Conservation (phyloP, 2,113 vertebrate species). For the Porphyrio hochstetteri region DNA sequence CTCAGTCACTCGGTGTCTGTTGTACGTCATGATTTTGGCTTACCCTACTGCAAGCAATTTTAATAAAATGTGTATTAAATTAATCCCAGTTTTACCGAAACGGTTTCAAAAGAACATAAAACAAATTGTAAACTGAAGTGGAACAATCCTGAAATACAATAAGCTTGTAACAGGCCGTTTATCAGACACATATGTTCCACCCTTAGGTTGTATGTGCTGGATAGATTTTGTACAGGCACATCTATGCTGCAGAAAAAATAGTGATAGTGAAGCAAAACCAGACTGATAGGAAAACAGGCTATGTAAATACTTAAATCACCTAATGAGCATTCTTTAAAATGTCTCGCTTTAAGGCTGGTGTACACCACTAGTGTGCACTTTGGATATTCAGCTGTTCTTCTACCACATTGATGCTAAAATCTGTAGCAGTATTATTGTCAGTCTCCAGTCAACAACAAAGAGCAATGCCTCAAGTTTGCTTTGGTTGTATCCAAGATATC, state of each 20-base stretch:
- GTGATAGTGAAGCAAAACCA: not conserved
- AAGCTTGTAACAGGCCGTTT: constrained; percentile 8
- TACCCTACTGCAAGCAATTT: constrained; percentile 10
- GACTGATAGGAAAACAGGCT: not conserved
- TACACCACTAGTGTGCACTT: not conserved
- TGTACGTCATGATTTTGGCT: not conserved
- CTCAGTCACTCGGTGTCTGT: not conserved
- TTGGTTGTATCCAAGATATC: not conserved
- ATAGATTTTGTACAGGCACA: not conserved
- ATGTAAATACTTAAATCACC: not conserved
- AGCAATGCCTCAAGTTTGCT: not conserved
- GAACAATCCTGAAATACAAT: constrained; percentile 12
- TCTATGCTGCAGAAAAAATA: not conserved
- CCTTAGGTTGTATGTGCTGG: not conserved
- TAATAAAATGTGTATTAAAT: constrained; percentile 24
- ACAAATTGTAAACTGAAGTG: constrained; percentile 32
- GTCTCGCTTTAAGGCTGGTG: not conserved
- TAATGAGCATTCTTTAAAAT: not conserved
- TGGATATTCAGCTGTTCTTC: not conserved
- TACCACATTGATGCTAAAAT: not conserved
- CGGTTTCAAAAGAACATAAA: constrained; percentile 21
- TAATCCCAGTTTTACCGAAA: constrained; percentile 10
- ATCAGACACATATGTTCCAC: constrained; percentile 12
- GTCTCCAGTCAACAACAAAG: not conserved
- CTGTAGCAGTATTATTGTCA: not conserved